Conservation (phyloP, 2,888 invertebrate species). For the Nysson spinosus region DNA sequence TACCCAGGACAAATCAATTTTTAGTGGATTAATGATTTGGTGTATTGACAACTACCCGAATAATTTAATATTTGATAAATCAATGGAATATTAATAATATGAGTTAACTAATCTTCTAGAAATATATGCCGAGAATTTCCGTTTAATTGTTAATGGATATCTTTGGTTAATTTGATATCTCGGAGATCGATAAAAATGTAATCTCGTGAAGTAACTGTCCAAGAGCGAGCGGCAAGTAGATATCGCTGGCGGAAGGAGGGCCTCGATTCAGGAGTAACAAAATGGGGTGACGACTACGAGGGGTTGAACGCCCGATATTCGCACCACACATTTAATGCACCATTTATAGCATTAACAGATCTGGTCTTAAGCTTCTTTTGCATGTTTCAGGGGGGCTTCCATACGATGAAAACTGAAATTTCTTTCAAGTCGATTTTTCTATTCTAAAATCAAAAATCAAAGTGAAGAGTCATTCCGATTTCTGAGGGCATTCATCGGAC, state of each 20-base stretch:
- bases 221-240: conserved; percentile 12
- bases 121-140: background rate
- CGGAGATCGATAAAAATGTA: conserved; percentile 33
- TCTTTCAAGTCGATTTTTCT: background rate
- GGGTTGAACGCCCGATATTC: conserved; percentile 32
- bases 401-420: background rate
- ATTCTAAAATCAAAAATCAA: too few species aligned
- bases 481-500: conserved; percentile 7
- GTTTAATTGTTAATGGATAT: conserved; percentile 1
- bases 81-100: too few species aligned
- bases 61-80: too few species aligned
- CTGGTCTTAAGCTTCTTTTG: background rate
- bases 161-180: conserved; percentile 19
- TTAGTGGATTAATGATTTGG: conserved; percentile 8
- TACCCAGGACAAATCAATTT: background rate
- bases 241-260: conserved; percentile 16
- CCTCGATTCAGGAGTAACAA: conserved; percentile 29
- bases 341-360: conserved; percentile 28
- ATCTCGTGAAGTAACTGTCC: conserved; percentile 28
- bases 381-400: background rate
- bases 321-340: conserved; percentile 32
- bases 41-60: too few species aligned
- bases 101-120: background rate
- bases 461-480: conserved; percentile 1
- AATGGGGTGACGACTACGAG: conserved; percentile 26